Base-by-base conservation (phyloP, 1,140 invertebrate genomes). In the Homalodisca vitripennis region DNA sequence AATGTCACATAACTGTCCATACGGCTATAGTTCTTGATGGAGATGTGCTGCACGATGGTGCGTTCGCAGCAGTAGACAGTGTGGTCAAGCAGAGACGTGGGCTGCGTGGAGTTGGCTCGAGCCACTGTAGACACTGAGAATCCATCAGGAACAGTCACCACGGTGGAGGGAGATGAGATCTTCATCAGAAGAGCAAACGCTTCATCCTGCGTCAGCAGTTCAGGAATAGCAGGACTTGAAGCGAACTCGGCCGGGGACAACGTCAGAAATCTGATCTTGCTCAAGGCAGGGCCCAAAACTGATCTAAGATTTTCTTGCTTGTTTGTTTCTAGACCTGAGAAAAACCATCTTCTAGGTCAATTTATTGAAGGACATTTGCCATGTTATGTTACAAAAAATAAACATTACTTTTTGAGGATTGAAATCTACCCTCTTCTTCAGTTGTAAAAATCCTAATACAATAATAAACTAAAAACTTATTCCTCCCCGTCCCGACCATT, bases 161-260 rank as follows among this genome's bases (percentile, higher is more conserved):
- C 63, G 10, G 63, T 66, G 80, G 67, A 85, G 82, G 62, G 86
- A 86, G 6, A 84, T 84, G 89, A 86, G 68, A 92, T 91, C 77
- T 92, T 92, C 86, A 93, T 91, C 0, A 93, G 80, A 55, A 94
- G 87, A 0, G 88, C 85, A 74, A 91, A 88, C 13, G 89, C 87
- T 78, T 94, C 92, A 22, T 89, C 83, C 77, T 89, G 85, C 0
- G 86, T 85, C 17, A 94, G 81, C 1, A 93, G 78, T 30, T 83
- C 82, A 0, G 90, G 91, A 24, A 85, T 82, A 0, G 88, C 91
- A 2, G 91, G 89, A 0, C 89, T 89, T 74, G 89, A 88, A 1
- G 91, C 91, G 78, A 93, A 94, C 80, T 93, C 87, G 75, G 91
- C 85, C 0, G 90, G 87, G 0, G 85, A 88, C 72, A 94, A 79